Evolutionary conservation across 1,140 invertebrate species (phyloP).

Genomic region (Diuraphis noxia): DNA sequence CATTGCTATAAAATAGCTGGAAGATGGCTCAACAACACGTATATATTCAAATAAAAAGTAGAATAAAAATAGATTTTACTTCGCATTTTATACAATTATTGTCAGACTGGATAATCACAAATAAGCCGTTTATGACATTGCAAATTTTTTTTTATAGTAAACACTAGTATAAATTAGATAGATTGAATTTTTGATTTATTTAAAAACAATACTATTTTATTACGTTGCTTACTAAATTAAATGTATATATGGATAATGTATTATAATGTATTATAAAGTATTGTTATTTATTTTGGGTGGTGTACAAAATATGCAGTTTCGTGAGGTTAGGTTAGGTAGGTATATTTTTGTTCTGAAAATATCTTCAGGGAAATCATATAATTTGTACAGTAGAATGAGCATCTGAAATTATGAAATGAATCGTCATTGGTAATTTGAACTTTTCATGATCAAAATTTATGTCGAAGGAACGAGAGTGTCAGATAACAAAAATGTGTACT

Average conservation of each 20-base stretch:
- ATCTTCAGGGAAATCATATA: neutral
- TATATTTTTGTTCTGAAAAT: neutral
- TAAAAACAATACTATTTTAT: too few species aligned
- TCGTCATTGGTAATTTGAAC: conserved; percentile 25
- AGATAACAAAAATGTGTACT: neutral
- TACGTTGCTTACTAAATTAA: neutral
- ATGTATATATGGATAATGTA: too few species aligned
- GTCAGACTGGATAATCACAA: neutral
- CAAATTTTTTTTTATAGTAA: neutral
- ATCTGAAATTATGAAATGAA: neutral
- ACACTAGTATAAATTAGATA: neutral
- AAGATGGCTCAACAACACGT: neutral
- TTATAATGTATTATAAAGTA: neutral
- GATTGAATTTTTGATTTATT: neutral
- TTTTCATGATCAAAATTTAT: neutral
- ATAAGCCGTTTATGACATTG: neutral
- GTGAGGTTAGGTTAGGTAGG: too few species aligned
- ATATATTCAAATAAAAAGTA: neutral
- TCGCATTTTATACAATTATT: neutral
- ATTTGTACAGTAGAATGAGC: neutral
- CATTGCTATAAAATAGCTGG: conserved; percentile 2
- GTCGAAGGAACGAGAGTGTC: neutral
- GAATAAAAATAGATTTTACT: conserved; percentile 20
- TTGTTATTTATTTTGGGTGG: neutral
- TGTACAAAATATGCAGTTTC: neutral